Evolutionary conservation across 2,888 invertebrate genomes (phyloP).

Genomic region (Gymnosoma rotundatum): DNA sequence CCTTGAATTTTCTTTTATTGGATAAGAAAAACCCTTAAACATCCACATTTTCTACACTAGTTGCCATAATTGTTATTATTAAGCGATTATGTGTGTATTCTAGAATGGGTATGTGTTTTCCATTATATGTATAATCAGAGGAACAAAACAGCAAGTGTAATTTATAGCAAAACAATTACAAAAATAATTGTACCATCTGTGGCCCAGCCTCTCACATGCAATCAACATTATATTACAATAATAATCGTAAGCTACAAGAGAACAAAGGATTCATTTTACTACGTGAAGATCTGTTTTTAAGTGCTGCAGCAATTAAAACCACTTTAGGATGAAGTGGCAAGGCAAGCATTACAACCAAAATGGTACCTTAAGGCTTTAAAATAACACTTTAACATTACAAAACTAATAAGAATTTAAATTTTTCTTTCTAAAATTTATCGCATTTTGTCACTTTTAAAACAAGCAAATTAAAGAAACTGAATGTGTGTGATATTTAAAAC

Average conservation of each 20-base stretch:
- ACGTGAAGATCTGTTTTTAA: neutral
- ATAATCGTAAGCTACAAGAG: too few species aligned
- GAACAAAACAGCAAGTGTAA: slow-evolving; percentile 10
- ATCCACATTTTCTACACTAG: neutral
- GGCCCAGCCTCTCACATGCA: neutral
- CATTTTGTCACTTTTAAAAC: too few species aligned
- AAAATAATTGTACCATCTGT: neutral
- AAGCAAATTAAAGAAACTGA: neutral
- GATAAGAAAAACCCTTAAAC: neutral
- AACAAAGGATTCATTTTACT: neutral
- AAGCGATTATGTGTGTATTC: slow-evolving; percentile 20
- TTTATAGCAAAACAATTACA: slow-evolving; percentile 20
- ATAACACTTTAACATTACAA: too few species aligned
- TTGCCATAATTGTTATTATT: slow-evolving; percentile 21
- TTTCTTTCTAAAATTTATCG: too few species aligned
- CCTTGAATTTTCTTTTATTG: too few species aligned
- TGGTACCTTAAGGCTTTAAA: too few species aligned
- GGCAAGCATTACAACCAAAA: too few species aligned
- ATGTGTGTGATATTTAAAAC: neutral
- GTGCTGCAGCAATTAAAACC: neutral
- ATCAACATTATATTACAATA: neutral
- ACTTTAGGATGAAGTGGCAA: too few species aligned
- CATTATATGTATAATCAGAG: too few species aligned
- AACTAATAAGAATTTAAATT: too few species aligned
- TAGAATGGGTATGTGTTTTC: slow-evolving; percentile 11